Conservation (phyloP, 2,888 invertebrate genomes). For the Hymenopus coronatus region DNA sequence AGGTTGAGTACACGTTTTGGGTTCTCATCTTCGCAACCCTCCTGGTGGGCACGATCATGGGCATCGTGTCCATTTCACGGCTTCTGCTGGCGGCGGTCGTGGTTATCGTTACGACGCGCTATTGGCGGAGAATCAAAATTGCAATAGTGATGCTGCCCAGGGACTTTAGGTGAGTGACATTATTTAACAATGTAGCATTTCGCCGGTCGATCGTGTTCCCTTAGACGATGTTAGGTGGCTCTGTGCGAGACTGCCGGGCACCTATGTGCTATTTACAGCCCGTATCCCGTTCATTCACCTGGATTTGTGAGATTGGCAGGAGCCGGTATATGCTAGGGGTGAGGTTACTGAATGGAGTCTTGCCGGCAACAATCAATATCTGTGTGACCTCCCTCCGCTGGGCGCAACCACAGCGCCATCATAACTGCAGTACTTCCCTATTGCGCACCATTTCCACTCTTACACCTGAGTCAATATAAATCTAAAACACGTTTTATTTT, state of each 20-base stretch:
- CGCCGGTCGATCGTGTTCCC: neutral
- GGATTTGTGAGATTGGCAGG: neutral
- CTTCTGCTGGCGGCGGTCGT: conserved; percentile 37
- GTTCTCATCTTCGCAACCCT: neutral
- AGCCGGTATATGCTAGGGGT: neutral
- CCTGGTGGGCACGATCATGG: neutral
- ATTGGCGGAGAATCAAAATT: conserved; percentile 59
- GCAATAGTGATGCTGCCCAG: conserved; percentile 63
- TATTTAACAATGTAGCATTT: neutral
- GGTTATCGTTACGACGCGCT: conserved; percentile 55
- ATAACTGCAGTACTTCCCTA: neutral
- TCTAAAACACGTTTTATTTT: too few relatives aligned
- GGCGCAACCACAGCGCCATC: neutral
- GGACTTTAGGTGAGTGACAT: conserved; percentile 61
- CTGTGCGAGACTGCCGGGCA: neutral
- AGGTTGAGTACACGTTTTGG: neutral
- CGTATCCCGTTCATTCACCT: neutral
- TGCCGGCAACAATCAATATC: neutral
- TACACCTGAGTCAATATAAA: too few relatives aligned
- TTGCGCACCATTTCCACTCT: neutral
- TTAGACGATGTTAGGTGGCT: neutral
- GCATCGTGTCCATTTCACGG: neutral
- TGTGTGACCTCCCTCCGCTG: neutral
- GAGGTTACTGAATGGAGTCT: conserved; percentile 25
- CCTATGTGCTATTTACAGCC: neutral